These are phyloP conservation scores for Carposina sasakii DNA, from an alignment of 1,140 invertebrate species.

Conservation along the genomic window DNA sequence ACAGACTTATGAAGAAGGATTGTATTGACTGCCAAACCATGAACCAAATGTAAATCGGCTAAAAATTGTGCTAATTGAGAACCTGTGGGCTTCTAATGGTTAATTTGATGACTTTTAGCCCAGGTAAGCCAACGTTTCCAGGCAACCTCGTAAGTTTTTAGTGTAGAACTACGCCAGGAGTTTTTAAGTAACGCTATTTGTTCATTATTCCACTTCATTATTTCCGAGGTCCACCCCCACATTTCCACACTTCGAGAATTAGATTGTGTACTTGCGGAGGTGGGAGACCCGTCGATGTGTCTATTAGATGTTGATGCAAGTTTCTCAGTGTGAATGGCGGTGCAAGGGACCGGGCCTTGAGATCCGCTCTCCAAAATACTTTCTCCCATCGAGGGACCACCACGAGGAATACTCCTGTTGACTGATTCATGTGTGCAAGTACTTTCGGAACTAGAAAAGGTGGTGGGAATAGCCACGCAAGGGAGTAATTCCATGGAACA, in stretches of 20 bases:
- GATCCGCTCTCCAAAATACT: conserved; percentile 26
- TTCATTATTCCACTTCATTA: conserved; percentile 1
- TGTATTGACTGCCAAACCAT: conserved; percentile 3
- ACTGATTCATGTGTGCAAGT: conserved; percentile 26
- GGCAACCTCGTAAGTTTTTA: conserved; percentile 7
- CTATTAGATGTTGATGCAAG: conserved; percentile 11
- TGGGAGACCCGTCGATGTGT: conserved; percentile 15
- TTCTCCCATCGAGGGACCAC: conserved; percentile 18
- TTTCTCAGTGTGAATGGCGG: conserved; percentile 16
- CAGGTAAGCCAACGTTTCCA: conserved; percentile 9
- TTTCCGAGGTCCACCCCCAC: conserved; percentile 20
- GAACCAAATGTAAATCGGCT: not conserved
- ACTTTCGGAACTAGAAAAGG: conserved; percentile 26
- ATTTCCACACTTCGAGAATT: conserved; percentile 26
- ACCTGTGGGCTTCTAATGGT: not conserved
- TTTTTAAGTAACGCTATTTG: not conserved
- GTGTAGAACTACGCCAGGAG: conserved; percentile 5
- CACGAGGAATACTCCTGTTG: not conserved
- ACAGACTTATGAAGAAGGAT: conserved; percentile 3
- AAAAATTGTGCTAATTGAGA: not conserved
- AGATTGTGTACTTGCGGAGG: conserved; percentile 16
- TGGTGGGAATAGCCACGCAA: conserved; percentile 32
- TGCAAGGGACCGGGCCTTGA: conserved; percentile 18
- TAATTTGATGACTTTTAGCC: not conserved
- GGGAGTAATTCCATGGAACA: conserved; percentile 26